phyloP scores from a whole-genome alignment of 2,797 vertebrate species.

The Syncerus caffer region DNA sequence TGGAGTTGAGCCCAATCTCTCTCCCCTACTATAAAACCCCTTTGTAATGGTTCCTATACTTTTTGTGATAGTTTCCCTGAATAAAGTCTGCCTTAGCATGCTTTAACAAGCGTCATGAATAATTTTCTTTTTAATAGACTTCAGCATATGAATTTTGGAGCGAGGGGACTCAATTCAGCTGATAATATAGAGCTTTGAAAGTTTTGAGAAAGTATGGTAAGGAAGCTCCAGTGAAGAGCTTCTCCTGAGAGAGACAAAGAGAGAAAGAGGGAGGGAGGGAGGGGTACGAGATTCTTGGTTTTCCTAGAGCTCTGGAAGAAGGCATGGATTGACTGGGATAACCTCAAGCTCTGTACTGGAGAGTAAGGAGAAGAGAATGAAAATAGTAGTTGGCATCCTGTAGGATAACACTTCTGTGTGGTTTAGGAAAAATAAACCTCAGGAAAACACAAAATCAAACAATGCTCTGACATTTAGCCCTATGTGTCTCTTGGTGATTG shows the following conservation, averaged over 20 bases:
- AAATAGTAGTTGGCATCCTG: background rate
- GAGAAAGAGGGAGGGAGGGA: no score
- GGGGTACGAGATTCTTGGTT: background rate
- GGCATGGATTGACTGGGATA: background rate
- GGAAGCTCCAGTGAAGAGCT: background rate
- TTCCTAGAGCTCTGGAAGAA: background rate
- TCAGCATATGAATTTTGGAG: background rate
- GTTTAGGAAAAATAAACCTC: constrained; percentile 8
- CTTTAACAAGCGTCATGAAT: background rate
- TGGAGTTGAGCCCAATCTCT: background rate
- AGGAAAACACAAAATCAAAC: background rate
- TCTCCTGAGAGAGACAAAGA: background rate
- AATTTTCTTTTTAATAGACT: background rate
- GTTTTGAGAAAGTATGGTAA: background rate
- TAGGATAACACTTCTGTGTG: background rate
- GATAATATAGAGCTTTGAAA: background rate
- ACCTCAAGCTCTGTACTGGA: background rate
- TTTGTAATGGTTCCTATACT: background rate
- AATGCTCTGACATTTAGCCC: background rate
- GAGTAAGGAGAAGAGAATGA: background rate
- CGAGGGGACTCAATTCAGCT: background rate
- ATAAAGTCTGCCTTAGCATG: background rate
- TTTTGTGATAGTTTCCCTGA: background rate
- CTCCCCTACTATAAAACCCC: background rate
- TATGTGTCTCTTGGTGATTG: background rate